Evolutionary conservation across 2,888 invertebrate genomes (phyloP), one percentile per base, ranked within the genome.

Genomic region (Meiosimyza platycephala): DNA sequence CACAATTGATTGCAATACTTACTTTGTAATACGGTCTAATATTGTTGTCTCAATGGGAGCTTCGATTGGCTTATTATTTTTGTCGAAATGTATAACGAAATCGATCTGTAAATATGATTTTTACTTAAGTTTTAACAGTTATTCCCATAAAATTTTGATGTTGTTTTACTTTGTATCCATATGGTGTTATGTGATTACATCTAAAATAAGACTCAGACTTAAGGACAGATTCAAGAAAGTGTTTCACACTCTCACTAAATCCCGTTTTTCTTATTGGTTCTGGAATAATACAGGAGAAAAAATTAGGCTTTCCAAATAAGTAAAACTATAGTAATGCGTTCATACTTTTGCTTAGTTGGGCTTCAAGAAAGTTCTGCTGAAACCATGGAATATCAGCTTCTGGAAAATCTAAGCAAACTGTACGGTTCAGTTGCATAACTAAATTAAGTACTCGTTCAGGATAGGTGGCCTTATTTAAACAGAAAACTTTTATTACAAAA

Each of bases 331-430:
- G 16, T 40, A 11, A 15, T 18, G 16, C 7, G 9, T 16, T 75
- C 78, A 78, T 85, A 90, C 89, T 84, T 81, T 86, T 86, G 72
- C 86, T 85, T 51, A 88, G 82, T 71, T 88, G 85, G 66, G 90
- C 89, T 77, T 90, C 87, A 59, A 90, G 87, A 76, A 89, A 91
- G 78, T 90, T 90, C 77, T 90, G 89, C 80, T 92, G 92, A 81
- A 92, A 92, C 92, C 92, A 92, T 0, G 92, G 92, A 7, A 92
- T 88, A 81, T 90, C 89, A 13, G 88, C 85, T 81, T 91, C 89
- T 0, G 92, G 92, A 81, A 90, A 89, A 82, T 92, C 92, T 60
- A 92, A 84, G 78, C 92, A 91, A 18, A 92, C 90, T 1, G 90
- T 88, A 72, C 92, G 87, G 83, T 92, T 92, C 57, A 92, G 81